phyloP scores from a whole-genome alignment of 2,888 invertebrate genomes.

The Leucoptera coffeella region DNA sequence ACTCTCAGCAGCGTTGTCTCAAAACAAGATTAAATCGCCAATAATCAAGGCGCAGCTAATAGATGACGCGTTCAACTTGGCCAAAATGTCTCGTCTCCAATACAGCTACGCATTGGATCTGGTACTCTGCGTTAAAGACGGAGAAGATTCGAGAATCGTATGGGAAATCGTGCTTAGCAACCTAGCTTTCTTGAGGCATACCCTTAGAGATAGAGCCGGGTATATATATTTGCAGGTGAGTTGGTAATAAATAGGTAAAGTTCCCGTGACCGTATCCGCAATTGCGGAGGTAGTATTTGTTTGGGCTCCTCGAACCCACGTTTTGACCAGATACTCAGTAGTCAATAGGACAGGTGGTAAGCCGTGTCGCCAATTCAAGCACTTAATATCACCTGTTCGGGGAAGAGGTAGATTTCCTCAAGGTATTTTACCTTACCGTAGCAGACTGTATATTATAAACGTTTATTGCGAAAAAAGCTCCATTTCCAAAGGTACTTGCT shows the following conservation, averaged over 20 bases:
- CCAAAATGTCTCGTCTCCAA: conserved; percentile 49
- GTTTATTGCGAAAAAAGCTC: too few relatives aligned
- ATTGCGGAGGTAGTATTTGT: too few relatives aligned
- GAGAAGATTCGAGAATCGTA: conserved; percentile 59
- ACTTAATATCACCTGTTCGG: background rate
- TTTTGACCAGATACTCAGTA: background rate
- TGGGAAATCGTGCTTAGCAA: conserved; percentile 59
- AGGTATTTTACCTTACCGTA: background rate
- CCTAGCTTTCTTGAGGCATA: conserved; percentile 42
- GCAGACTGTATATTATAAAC: too few relatives aligned
- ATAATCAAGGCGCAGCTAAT: conserved; percentile 64
- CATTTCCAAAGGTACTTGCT: too few relatives aligned
- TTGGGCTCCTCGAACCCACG: background rate
- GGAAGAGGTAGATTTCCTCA: background rate
- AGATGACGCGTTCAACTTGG: conserved; percentile 65
- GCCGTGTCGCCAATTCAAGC: background rate
- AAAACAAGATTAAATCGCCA: conserved; percentile 45
- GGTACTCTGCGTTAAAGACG: conserved; percentile 53
- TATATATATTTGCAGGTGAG: conserved; percentile 42
- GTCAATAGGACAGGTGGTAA: background rate
- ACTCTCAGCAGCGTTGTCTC: conserved; percentile 36
- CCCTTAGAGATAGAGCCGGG: conserved; percentile 39
- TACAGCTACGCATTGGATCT: conserved; percentile 58
- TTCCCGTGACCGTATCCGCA: too few relatives aligned
- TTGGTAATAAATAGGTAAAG: too few relatives aligned